phyloP scores from a whole-genome alignment of 2,113 vertebrate genomes.

The Coptodon rendalli region DNA sequence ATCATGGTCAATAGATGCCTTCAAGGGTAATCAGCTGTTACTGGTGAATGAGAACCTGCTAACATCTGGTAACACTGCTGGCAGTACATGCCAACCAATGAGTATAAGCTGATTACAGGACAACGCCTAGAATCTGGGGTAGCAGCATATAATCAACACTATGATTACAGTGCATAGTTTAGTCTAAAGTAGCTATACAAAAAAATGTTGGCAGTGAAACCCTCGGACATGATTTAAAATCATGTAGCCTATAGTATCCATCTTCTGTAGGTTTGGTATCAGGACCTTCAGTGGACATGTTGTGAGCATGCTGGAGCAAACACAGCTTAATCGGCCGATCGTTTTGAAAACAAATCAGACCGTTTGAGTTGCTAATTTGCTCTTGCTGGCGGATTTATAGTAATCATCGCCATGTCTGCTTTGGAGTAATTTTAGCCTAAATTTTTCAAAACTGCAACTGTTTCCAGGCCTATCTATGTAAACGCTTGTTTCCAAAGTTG shows the following conservation, averaged over 20 bases:
- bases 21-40: neutral
- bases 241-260: neutral
- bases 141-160: neutral
- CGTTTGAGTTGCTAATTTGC: neutral
- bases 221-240: fast-evolving
- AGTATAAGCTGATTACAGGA: neutral
- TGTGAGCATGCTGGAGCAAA: fast-evolving
- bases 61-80: neutral
- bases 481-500: neutral
- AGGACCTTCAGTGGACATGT: neutral
- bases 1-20: neutral
- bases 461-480: neutral
- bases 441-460: slow-evolving; percentile 10
- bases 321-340: neutral
- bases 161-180: neutral
- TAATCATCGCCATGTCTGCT: neutral
- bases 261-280: neutral
- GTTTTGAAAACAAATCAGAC: neutral
- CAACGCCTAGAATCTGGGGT: neutral
- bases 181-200: neutral
- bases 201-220: neutral
- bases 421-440: neutral
- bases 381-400: neutral
- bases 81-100: neutral
- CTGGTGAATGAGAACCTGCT: neutral